A percentile compares a stretch with the other conserved stretches of the same genome.
Evolutionary conservation across 2,888 invertebrate species (phyloP).

Genomic region (Dynastes maya): DNA sequence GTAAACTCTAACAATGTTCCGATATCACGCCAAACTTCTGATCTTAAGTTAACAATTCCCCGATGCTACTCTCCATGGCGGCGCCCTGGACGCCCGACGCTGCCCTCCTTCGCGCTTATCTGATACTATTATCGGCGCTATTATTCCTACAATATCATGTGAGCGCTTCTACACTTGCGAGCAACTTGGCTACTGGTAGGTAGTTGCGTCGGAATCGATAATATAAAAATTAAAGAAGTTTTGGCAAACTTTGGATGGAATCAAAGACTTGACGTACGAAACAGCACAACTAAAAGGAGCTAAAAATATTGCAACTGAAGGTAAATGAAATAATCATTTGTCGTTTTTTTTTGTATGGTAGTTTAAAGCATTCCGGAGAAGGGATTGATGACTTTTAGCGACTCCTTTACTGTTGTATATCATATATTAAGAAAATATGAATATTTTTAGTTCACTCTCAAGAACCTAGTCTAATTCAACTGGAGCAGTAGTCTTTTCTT

Average conservation of each 20-base stretch:
- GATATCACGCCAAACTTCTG: constrained; percentile 51
- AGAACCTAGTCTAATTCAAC: no score
- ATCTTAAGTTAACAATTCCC: constrained; percentile 52
- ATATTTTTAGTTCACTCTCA: no score
- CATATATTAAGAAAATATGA: no score
- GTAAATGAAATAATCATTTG: no score
- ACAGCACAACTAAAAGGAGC: neutral
- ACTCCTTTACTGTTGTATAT: no score
- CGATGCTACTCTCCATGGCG: constrained; percentile 26
- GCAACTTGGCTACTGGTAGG: neutral
- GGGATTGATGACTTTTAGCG: no score
- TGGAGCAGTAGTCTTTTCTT: no score
- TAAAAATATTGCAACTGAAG: no score
- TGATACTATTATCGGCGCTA: constrained; percentile 30
- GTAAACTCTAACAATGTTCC: constrained; percentile 58
- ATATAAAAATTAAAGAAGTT: constrained; percentile 18
- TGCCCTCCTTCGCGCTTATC: constrained; percentile 36
- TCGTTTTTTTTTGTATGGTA: no score
- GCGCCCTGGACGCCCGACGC: neutral
- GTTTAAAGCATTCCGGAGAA: no score
- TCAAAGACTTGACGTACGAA: constrained; percentile 10
- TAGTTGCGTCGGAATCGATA: constrained; percentile 12
- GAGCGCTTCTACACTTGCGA: neutral
- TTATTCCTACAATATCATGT: constrained; percentile 9
- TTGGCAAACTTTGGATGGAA: constrained; percentile 1